These are phyloP conservation scores for Tineola bisselliella DNA, from an alignment of 2,888 invertebrate genomes.

Conservation along the genomic window DNA sequence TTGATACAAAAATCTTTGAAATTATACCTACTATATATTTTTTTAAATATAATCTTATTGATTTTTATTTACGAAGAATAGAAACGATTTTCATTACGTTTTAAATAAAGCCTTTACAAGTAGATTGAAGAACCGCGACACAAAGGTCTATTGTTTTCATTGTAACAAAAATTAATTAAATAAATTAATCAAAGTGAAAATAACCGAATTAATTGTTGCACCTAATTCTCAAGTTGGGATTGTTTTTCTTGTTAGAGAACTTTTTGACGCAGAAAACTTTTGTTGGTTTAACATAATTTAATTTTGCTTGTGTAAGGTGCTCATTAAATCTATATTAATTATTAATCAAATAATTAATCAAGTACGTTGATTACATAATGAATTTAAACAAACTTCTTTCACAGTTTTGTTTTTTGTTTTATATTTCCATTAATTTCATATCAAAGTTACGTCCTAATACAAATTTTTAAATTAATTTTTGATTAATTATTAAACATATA, in stretches of 20 bases:
- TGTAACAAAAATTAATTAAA: neutral
- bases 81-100: too few relatives aligned
- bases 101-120: too few relatives aligned
- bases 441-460: too few relatives aligned
- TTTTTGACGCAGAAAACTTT: neutral
- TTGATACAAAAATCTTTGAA: too few relatives aligned
- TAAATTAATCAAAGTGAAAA: slow-evolving; percentile 7
- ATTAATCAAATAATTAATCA: neutral
- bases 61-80: too few relatives aligned
- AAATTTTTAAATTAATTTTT: too few relatives aligned
- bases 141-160: neutral
- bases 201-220: slow-evolving; percentile 8
- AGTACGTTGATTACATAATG: neutral
- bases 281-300: neutral
- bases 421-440: too few relatives aligned
- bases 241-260: neutral
- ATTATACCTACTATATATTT: too few relatives aligned
- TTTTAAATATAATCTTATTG: too few relatives aligned
- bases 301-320: neutral
- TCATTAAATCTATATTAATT: neutral
- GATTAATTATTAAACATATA: too few relatives aligned
- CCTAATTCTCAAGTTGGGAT: neutral
- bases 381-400: neutral
- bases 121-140: neutral
- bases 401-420: too few relatives aligned